phyloP scores from a whole-genome alignment of 2,797 vertebrate species.

The Karalla daura region DNA sequence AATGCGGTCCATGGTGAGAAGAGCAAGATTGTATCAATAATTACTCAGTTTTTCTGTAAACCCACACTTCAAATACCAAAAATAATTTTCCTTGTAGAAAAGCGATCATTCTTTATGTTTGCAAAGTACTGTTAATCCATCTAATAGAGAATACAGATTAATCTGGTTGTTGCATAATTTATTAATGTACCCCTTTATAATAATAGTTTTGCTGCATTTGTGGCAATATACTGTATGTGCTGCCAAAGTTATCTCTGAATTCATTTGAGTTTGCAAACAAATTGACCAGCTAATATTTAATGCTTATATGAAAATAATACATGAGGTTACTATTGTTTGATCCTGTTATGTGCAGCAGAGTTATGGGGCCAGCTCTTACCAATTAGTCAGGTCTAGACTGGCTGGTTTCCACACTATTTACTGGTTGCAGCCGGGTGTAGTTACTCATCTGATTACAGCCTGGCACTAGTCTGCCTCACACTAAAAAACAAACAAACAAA shows the following conservation, averaged over 20 bases:
- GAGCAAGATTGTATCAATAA: constrained; percentile 5
- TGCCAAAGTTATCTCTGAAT: not conserved
- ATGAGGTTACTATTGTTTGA: no score
- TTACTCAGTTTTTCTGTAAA: constrained; percentile 9
- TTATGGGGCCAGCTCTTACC: no score
- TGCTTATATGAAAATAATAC: no score
- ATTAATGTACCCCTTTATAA: not conserved
- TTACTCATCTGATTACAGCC: no score
- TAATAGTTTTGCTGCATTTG: not conserved
- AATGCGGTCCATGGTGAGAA: not conserved
- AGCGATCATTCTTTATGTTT: not conserved
- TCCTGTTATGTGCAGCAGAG: no score
- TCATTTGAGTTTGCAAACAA: no score
- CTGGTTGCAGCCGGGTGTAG: no score
- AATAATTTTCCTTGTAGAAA: not conserved
- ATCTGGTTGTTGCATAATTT: not conserved
- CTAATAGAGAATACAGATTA: not conserved
- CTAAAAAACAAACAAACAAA: no score
- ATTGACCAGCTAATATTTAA: no score
- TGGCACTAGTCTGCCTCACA: no score
- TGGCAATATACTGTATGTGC: not conserved
- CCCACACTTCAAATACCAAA: not conserved
- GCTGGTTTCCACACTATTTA: no score
- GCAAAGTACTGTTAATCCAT: not conserved
- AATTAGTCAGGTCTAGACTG: no score